These are phyloP conservation scores for Phenganax subtilis DNA, from an alignment of 92 coral and sea anemone genomes.

Conservation along the genomic window DNA sequence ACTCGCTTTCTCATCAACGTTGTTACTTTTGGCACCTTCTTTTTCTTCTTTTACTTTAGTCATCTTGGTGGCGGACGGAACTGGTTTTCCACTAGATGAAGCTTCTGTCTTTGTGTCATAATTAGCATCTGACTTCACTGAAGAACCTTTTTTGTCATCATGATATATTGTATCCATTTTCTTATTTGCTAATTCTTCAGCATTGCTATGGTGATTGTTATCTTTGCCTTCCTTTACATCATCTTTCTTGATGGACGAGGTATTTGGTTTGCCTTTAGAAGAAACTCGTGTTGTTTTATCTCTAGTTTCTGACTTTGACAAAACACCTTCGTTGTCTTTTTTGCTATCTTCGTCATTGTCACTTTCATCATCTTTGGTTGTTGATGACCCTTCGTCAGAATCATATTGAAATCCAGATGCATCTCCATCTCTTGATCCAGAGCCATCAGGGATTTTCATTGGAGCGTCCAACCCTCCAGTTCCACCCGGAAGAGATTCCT, in stretches of 20 bases:
- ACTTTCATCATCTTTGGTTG: neutral
- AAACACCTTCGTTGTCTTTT: neutral
- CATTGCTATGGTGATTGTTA: neutral
- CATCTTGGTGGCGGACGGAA: neutral
- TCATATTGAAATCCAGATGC: slow-evolving; percentile 35
- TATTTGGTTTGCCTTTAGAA: neutral
- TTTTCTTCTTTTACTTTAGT: neutral
- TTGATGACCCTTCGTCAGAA: slow-evolving; percentile 18
- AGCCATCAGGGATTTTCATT: slow-evolving; percentile 41
- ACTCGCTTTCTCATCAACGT: slow-evolving; percentile 2
- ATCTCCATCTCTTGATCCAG: slow-evolving; percentile 19
- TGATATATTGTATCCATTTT: neutral
- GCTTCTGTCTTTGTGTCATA: neutral
- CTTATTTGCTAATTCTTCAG: slow-evolving; percentile 5
- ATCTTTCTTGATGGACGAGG: neutral
- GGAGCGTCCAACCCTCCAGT: slow-evolving; percentile 76
- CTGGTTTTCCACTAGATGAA: neutral
- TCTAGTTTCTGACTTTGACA: neutral
- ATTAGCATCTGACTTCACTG: neutral
- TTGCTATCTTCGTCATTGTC: neutral
- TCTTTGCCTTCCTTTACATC: neutral
- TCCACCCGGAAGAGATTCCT: slow-evolving; percentile 81
- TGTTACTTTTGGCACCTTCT: neutral
- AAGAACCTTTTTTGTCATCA: neutral
- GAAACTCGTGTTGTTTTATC: neutral